Evolutionary conservation across 2,113 vertebrate species (phyloP), one percentile per base, ranked within the genome.

Genomic region (Amazona guildingii): DNA sequence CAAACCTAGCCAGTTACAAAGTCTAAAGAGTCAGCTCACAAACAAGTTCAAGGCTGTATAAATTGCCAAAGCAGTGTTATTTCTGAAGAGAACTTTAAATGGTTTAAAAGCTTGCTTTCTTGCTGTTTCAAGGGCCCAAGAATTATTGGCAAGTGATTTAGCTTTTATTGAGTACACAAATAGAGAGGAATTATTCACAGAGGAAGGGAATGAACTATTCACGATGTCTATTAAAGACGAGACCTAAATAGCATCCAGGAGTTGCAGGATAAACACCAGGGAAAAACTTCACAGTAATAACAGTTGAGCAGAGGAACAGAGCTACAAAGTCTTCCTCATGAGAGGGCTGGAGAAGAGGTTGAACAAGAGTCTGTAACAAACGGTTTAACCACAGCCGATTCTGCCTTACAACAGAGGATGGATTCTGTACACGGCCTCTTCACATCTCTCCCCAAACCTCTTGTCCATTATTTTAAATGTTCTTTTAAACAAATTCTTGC

Each of bases 181-280:
- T 13, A 82, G 57, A 86, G 69, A 87, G 83, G 54, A 95, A 95
- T 87, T 95, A 96, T 91, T 95, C 89, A 96, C 89, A 82, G 66
- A 84, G 69, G 57, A 95, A 82, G 57, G 35, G 52, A 95, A 95
- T 89, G 41, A 94, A 91, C 91, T 76, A 54, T 92, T 92, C 17
- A 10, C 77, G 27, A 19, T 46, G 57, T 79, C 86, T 95, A 41
- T 94, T 95, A 92, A 79, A 82, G 81, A 91, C 55, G 66, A 87
- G 80, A 86, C 10, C 74, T 92, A 84, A 95, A 78, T 0, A 82
- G 62, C 61, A 92, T 33, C 27, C 31, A 89, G 77, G 33, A 92
- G 74, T 29, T 84, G 35, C 57, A 94, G 77, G 66, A 96, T 52
- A 95, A 95, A 94, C 51, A 94, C 23, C 35, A 84, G 83, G 86